These are phyloP conservation scores for Kryptopterus vitreolus DNA, from an alignment of 2,797 vertebrate species.

Conservation along the genomic window DNA sequence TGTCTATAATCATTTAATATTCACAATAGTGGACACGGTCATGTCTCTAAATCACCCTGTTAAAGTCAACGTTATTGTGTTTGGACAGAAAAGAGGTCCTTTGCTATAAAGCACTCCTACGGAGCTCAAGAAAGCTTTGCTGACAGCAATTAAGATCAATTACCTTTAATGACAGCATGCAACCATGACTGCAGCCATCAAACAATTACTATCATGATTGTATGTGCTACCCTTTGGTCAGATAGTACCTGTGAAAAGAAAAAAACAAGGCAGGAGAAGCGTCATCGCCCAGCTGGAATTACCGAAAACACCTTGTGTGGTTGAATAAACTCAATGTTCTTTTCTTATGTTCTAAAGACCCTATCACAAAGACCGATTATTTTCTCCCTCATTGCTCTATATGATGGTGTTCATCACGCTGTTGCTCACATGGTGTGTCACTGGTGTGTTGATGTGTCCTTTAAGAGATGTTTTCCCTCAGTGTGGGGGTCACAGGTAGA, in stretches of 20 bases:
- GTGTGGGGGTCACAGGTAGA: not conserved
- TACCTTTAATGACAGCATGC: slow-evolving; percentile 39
- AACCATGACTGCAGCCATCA: slow-evolving; percentile 28
- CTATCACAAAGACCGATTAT: slow-evolving; percentile 13
- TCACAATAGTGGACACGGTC: slow-evolving; percentile 15
- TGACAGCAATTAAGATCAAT: slow-evolving; percentile 28
- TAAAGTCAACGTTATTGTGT: slow-evolving; percentile 37
- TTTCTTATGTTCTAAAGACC: slow-evolving; percentile 39
- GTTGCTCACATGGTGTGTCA: not conserved
- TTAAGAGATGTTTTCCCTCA: slow-evolving; percentile 20
- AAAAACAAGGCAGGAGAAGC: slow-evolving; percentile 25
- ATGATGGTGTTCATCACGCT: slow-evolving; percentile 2
- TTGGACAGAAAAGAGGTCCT: slow-evolving; percentile 9
- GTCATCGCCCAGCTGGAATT: slow-evolving; percentile 37
- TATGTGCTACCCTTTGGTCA: slow-evolving; percentile 30
- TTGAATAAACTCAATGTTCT: slow-evolving; percentile 51
- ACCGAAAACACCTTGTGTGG: slow-evolving; percentile 19
- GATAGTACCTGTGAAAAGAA: slow-evolving; percentile 36
- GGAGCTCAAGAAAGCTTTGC: slow-evolving; percentile 17
- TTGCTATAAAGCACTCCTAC: slow-evolving; percentile 17
- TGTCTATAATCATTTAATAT: slow-evolving; percentile 31
- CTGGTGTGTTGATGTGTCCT: slow-evolving; percentile 19
- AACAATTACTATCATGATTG: slow-evolving; percentile 41
- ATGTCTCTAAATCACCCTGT: slow-evolving; percentile 16
- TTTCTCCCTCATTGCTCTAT: not conserved